phyloP scores from a whole-genome alignment of 2,888 invertebrate genomes.

The Proisotoma minuta region DNA sequence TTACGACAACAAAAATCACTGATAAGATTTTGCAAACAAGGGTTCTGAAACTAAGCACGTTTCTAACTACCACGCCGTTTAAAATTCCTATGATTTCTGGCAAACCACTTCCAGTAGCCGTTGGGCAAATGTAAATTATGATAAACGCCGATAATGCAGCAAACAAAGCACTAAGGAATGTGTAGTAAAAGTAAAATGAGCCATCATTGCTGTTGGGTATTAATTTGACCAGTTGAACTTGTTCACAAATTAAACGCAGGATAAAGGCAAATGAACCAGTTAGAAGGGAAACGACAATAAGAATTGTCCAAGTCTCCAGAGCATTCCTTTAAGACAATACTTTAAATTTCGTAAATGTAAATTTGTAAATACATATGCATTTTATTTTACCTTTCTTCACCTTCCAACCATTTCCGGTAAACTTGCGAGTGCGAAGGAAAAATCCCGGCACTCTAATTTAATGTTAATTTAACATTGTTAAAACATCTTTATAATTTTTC shows the following conservation, averaged over 20 bases:
- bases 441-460: constrained; percentile 51
- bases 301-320: constrained; percentile 51
- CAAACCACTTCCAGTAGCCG: constrained; percentile 49
- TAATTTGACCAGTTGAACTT: constrained; percentile 38
- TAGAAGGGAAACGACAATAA: constrained; percentile 51
- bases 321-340: too few relatives aligned
- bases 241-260: constrained; percentile 48
- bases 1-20: constrained; percentile 50
- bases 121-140: constrained; percentile 43
- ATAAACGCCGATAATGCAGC: constrained; percentile 34
- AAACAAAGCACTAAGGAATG: constrained; percentile 35
- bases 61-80: constrained; percentile 51
- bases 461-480: too few relatives aligned
- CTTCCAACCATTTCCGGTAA: constrained; percentile 50
- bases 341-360: too few relatives aligned
- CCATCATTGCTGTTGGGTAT: constrained; percentile 14
- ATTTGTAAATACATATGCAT: not conserved
- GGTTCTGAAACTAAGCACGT: constrained; percentile 51
- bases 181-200: constrained; percentile 33
- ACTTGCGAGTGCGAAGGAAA: constrained; percentile 51
- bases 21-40: constrained; percentile 51
- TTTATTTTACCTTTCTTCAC: constrained; percentile 47
- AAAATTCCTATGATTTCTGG: constrained; percentile 52
- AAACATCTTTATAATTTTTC: too few relatives aligned
- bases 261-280: constrained; percentile 51